A percentile compares a stretch with the other conserved stretches of the same genome.
Evolutionary conservation across 2,797 vertebrate species (phyloP).

Genomic region (Buphagus erythrorhynchus): DNA sequence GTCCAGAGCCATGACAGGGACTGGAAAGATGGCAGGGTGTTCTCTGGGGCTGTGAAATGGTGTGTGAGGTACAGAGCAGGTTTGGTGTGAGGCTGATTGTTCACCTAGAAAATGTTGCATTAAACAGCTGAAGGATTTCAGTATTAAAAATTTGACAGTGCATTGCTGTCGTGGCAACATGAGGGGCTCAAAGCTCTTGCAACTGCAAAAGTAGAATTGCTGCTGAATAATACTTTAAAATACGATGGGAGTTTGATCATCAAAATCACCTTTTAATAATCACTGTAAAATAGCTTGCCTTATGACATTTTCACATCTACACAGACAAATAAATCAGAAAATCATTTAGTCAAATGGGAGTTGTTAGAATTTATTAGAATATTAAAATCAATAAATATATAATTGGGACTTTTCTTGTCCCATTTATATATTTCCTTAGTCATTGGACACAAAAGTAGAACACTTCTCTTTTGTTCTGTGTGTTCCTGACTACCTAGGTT

Average conservation of each 20-base stretch:
- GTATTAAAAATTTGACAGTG: neutral
- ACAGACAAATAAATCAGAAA: neutral
- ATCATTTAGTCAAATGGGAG: neutral
- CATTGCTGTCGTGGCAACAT: neutral
- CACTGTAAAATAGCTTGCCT: neutral
- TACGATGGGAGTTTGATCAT: neutral
- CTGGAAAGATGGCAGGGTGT: neutral
- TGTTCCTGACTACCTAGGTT: rapidly evolving
- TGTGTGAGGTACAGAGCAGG: neutral
- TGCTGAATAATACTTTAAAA: neutral
- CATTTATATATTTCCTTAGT: too few relatives aligned
- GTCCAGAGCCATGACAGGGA: neutral
- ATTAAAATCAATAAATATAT: neutral
- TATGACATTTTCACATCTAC: neutral
- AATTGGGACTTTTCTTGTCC: neutral
- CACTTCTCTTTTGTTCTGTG: neutral
- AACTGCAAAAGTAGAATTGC: neutral
- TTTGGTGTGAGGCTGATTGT: neutral
- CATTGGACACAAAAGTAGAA: neutral
- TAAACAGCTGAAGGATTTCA: neutral
- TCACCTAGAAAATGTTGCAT: neutral
- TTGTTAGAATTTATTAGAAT: neutral
- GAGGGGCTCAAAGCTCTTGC: neutral
- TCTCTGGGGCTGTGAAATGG: neutral
- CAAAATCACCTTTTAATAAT: neutral